Percentiles rank a stretch among this genome's conserved stretches.
These are phyloP conservation scores for Dicerorhinus sumatrensis DNA, from an alignment of 2,113 vertebrate genomes.

Conservation along the genomic window DNA sequence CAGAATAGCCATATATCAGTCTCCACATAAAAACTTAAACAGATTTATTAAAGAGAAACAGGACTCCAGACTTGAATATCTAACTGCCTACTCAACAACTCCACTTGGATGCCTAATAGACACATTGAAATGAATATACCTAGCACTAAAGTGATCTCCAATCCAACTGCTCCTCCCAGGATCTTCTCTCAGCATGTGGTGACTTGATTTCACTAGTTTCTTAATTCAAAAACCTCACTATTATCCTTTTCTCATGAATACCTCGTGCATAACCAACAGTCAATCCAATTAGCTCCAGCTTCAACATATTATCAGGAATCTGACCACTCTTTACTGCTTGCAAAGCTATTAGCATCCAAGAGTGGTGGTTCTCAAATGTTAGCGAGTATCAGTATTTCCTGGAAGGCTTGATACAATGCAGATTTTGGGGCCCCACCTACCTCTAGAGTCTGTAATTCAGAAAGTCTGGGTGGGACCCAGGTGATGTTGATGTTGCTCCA, in stretches of 20 bases:
- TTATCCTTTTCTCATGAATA: background rate
- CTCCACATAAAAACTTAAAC: background rate
- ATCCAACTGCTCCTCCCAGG: background rate
- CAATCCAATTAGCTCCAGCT: background rate
- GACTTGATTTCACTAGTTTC: background rate
- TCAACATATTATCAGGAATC: background rate
- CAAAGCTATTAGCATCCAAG: background rate
- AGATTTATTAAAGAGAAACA: constrained; percentile 43
- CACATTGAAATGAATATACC: background rate
- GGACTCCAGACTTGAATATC: background rate
- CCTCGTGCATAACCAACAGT: background rate
- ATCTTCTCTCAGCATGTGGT: background rate
- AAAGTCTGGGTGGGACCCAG: accelerated
- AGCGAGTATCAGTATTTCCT: background rate
- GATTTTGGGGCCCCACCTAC: background rate
- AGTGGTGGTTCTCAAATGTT: background rate
- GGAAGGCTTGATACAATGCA: background rate
- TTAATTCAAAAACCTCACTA: background rate
- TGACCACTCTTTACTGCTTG: background rate
- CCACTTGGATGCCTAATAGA: accelerated
- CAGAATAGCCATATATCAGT: background rate
- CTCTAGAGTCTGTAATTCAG: background rate
- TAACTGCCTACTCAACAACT: background rate
- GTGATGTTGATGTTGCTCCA: background rate
- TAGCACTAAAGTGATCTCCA: background rate